A percentile compares a stretch with the other conserved stretches of the same genome.
These are phyloP conservation scores for Orius laevigatus DNA, from an alignment of 1,140 invertebrate genomes.

Conservation along the genomic window DNA sequence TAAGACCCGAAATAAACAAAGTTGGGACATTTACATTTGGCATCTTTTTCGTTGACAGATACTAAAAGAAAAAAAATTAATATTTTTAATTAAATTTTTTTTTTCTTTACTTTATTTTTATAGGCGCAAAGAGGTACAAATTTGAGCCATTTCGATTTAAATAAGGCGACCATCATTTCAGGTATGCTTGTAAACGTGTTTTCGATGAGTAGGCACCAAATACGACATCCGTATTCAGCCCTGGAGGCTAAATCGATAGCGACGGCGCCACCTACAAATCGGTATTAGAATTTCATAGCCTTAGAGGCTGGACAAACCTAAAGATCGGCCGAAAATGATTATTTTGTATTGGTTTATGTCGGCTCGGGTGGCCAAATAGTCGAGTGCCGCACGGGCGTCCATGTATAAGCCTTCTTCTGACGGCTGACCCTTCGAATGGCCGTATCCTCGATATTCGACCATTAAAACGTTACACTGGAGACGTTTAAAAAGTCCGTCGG, in stretches of 20 bases:
- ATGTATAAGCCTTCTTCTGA: slow-evolving; percentile 72
- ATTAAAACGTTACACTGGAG: slow-evolving; percentile 72
- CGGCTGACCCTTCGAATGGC: slow-evolving; percentile 74
- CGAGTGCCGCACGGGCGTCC: slow-evolving; percentile 73
- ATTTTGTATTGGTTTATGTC: slow-evolving; percentile 76
- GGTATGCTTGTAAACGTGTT: slow-evolving; percentile 92
- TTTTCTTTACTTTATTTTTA: slow-evolving; percentile 59
- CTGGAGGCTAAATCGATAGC: slow-evolving; percentile 68
- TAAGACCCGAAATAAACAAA: slow-evolving; percentile 63
- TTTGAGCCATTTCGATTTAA: slow-evolving; percentile 48
- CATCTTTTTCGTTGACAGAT: slow-evolving; percentile 52
- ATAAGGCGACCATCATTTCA: slow-evolving; percentile 67
- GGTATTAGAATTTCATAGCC: neutral
- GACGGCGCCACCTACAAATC: slow-evolving; percentile 54
- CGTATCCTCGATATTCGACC: slow-evolving; percentile 88
- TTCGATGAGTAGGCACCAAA: slow-evolving; percentile 77
- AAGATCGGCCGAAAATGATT: slow-evolving; percentile 81
- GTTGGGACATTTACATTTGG: slow-evolving; percentile 45
- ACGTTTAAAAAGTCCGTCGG: slow-evolving; percentile 58
- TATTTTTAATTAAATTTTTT: neutral
- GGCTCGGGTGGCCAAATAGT: slow-evolving; percentile 59
- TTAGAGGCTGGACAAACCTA: slow-evolving; percentile 38
- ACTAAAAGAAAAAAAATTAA: slow-evolving; percentile 36
- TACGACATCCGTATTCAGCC: slow-evolving; percentile 50
- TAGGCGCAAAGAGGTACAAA: slow-evolving; percentile 59